Evolutionary conservation across 2,797 vertebrate genomes (phyloP).

Genomic region (Dendrocincla fuliginosa): DNA sequence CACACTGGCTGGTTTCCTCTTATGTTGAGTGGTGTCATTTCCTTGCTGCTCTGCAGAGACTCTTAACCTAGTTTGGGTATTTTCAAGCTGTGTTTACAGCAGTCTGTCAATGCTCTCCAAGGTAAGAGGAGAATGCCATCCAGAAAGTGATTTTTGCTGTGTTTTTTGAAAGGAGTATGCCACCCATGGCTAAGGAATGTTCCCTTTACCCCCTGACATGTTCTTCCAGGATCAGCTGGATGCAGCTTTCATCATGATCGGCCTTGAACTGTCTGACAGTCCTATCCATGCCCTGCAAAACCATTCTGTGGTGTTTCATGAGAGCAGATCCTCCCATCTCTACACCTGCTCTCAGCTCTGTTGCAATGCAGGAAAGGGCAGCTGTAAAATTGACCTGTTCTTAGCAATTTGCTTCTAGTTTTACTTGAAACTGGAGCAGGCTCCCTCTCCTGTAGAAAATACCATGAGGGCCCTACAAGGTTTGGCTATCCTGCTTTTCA

Average conservation of each 20-base stretch:
- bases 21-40: background rate
- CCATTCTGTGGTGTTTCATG: background rate
- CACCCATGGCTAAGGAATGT: background rate
- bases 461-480: fast-evolving
- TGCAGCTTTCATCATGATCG: background rate
- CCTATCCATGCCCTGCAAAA: background rate
- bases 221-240: background rate
- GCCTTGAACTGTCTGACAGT: background rate
- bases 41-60: background rate
- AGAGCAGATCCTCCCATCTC: background rate
- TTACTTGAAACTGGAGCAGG: background rate
- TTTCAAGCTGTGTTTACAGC: background rate
- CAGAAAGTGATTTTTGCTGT: background rate
- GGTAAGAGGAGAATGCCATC: background rate
- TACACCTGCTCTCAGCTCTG: background rate
- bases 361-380: background rate
- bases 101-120: background rate
- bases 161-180: background rate
- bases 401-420: background rate
- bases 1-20: background rate
- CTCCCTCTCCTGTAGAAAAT: background rate
- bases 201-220: fast-evolving
- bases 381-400: background rate
- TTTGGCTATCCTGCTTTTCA: background rate
- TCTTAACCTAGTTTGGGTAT: background rate